phyloP scores from a whole-genome alignment of 1,140 invertebrate genomes.

The Pogonomyrmex californicus region DNA sequence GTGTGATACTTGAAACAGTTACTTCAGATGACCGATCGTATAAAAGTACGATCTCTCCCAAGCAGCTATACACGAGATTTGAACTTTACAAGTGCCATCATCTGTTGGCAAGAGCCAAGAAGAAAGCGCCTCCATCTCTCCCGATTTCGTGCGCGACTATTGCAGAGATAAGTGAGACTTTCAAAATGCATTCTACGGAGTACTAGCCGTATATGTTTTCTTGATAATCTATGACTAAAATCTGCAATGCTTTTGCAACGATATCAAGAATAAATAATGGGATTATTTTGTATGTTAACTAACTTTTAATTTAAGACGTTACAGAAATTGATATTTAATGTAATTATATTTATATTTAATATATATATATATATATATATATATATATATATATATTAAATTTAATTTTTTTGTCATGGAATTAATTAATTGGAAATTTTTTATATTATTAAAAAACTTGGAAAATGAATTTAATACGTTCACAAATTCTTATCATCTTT shows the following conservation, averaged over 20 bases:
- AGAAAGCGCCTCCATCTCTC: conserved; percentile 14
- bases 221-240: not conserved
- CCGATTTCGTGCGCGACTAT: conserved; percentile 29
- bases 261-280: conserved; percentile 10
- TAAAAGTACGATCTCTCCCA: conserved; percentile 38
- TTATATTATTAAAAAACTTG: not conserved
- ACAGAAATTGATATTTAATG: not conserved
- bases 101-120: conserved; percentile 26
- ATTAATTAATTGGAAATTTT: not conserved
- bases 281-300: not conserved
- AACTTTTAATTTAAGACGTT: not conserved
- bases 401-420: not conserved
- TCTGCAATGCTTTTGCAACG: not conserved
- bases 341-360: too few species aligned
- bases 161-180: conserved; percentile 43
- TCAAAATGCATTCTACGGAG: conserved; percentile 14
- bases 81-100: conserved; percentile 51
- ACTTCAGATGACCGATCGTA: conserved; percentile 48
- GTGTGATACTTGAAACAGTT: conserved; percentile 45
- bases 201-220: conserved; percentile 17
- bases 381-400: not conserved
- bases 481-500: not conserved
- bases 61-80: conserved; percentile 46
- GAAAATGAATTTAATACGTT: not conserved
- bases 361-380: too few species aligned